Conservation (phyloP, 2,113 vertebrate species). For the Colaptes auratus region DNA sequence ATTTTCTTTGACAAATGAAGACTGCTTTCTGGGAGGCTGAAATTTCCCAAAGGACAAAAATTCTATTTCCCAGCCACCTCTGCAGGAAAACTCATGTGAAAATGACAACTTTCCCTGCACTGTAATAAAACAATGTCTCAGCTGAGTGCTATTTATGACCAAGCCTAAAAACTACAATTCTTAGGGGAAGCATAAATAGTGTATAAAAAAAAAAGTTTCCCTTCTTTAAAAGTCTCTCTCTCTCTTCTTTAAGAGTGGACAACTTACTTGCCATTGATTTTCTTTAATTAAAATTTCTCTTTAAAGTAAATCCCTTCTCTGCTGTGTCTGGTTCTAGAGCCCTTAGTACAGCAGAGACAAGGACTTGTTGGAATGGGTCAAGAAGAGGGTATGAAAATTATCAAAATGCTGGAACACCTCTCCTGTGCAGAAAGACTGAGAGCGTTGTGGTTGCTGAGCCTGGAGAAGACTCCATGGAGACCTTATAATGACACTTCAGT, state of each 20-base stretch:
- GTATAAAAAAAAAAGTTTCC: not conserved
- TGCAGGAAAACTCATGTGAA: slow-evolving; percentile 34
- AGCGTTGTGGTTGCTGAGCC: no score
- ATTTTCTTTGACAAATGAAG: slow-evolving; percentile 30
- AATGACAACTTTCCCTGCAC: not conserved
- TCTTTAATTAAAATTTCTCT: not conserved
- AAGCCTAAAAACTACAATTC: not conserved
- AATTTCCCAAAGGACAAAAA: slow-evolving; percentile 45
- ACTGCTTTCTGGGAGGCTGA: slow-evolving; percentile 5
- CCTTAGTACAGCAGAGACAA: no score
- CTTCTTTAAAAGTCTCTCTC: not conserved
- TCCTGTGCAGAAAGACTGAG: no score
- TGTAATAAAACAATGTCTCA: slow-evolving; percentile 15
- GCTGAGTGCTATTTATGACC: not conserved
- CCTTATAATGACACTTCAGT: no score
- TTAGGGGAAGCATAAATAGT: not conserved
- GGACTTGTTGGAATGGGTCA: no score
- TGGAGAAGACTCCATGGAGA: no score
- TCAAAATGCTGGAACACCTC: no score
- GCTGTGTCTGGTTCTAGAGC: not conserved
- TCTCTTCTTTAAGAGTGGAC: not conserved
- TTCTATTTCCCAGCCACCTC: slow-evolving; percentile 11
- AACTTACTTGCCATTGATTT: not conserved
- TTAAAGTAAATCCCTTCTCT: not conserved
- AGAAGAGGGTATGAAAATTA: no score